phyloP scores from a whole-genome alignment of 1,140 invertebrate genomes.

The Ips typographus region DNA sequence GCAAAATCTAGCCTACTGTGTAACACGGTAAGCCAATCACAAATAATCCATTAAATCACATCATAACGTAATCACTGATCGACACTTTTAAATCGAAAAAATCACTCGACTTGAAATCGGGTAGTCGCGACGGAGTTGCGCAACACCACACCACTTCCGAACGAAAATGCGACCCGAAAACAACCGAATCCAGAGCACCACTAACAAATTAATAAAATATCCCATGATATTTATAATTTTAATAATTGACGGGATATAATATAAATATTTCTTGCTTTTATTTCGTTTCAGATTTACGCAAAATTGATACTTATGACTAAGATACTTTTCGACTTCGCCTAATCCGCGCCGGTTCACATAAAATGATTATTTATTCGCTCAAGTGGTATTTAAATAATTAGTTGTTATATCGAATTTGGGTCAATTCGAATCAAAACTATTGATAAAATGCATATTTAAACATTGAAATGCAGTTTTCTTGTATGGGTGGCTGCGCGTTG shows the following conservation, averaged over 20 bases:
- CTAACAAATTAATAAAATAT: constrained; percentile 48
- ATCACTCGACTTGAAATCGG: not conserved
- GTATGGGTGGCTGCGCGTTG: constrained; percentile 3
- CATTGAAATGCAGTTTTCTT: constrained; percentile 35
- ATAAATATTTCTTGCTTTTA: constrained; percentile 43
- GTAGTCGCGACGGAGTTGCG: not conserved
- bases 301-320: constrained; percentile 45
- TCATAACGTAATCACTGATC: no score
- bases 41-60: no score
- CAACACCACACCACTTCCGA: not conserved
- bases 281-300: constrained; percentile 48
- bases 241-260: constrained; percentile 45
- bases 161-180: constrained; percentile 7
- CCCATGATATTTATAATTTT: constrained; percentile 50
- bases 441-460: constrained; percentile 37
- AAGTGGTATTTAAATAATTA: constrained; percentile 43
- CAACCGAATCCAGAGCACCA: constrained; percentile 38
- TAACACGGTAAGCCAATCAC: no score
- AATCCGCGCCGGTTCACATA: constrained; percentile 30
- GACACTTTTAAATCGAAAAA: not conserved
- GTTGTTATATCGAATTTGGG: constrained; percentile 45
- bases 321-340: constrained; percentile 27
- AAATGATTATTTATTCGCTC: constrained; percentile 41
- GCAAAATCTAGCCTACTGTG: no score
- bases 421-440: constrained; percentile 45